Percentiles rank a stretch among this genome's conserved stretches.
phyloP scores from a whole-genome alignment of 2,888 invertebrate species.

The Acrobasis repandana region DNA sequence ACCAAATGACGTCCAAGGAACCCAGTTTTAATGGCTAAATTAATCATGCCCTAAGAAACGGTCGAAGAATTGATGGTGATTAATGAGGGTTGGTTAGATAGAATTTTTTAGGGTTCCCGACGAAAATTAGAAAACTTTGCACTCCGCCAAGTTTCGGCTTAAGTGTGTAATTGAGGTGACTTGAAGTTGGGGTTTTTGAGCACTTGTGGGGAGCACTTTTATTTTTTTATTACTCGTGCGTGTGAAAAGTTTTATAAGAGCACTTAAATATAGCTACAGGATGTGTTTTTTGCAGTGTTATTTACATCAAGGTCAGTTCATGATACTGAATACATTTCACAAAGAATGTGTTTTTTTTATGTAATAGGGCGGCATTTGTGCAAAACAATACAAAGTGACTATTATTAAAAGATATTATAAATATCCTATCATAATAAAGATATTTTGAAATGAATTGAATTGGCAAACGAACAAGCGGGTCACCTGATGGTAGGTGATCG shows the following conservation, averaged over 20 bases:
- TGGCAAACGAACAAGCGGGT: too few species aligned
- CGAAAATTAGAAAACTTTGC: slow-evolving; percentile 19
- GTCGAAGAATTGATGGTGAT: slow-evolving; percentile 44
- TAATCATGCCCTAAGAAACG: slow-evolving; percentile 39
- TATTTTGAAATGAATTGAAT: too few species aligned
- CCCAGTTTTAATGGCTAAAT: slow-evolving; percentile 31
- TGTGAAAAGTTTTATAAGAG: not conserved
- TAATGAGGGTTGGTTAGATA: slow-evolving; percentile 33
- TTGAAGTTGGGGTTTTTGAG: not conserved
- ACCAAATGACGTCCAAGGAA: not conserved
- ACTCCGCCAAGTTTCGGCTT: slow-evolving; percentile 3
- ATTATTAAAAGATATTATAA: too few species aligned
- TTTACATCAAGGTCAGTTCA: too few species aligned
- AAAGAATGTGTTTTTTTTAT: too few species aligned
- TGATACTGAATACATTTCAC: too few species aligned
- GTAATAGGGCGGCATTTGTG: too few species aligned
- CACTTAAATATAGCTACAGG: too few species aligned
- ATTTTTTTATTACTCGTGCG: not conserved
- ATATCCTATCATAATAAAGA: too few species aligned
- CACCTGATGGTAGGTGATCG: too few species aligned
- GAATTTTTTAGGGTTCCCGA: slow-evolving; percentile 23
- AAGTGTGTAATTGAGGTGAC: slow-evolving; percentile 7
- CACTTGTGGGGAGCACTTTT: not conserved
- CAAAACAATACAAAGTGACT: too few species aligned
- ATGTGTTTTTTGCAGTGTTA: too few species aligned